Base-by-base conservation (phyloP, 2,797 vertebrate genomes). In the Tenualosa thibaudeaui region DNA sequence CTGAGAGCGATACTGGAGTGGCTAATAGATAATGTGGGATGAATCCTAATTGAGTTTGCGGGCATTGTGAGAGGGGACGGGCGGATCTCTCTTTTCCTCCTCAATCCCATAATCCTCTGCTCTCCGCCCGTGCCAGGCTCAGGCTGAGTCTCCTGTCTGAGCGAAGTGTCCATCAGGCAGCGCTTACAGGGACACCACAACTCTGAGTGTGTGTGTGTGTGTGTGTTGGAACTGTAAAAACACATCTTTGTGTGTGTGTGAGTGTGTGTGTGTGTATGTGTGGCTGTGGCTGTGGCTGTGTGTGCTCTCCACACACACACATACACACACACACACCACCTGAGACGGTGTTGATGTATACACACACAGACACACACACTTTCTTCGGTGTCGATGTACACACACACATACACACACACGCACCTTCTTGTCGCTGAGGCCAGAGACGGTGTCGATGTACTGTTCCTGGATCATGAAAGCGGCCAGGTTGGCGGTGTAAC, bases 401-500 rank as follows among this genome's bases (percentile, higher is more conserved):
- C 31, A 75, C 68, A 75, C 31, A 40, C 31, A 75, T 15, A 75
- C 68, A 75, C 68, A 75, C 31, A 75, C 68, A 75, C 68, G 40
- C 37, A 99, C 98, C 97, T 99, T 99, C 90, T 97, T 98, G 95
- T 99, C 98, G 0, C 98, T 99, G 86, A 99, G 96, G 82, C 98
- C 98, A 0, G 98, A 99, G 86, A 99, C 98, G 0, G 98, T 99
- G 93, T 99, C 98, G 0, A 99, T 98, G 92, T 99, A 99, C 83
- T 99, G 97, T 94, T 99, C 98, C 93, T 99, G 98, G 95, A 99
- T 99, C 98, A 99, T 99, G 89, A 99, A 99, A 88, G 98, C 98
- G 0, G 98, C 98, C 92, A 99, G 92, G 93, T 99, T 99, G 90
- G 98, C 98, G 0, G 98, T 99, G 94, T 99, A 99, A 93, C 98